Evolutionary conservation across 2,113 vertebrate genomes (phyloP).

Genomic region (Corvus hawaiiensis): DNA sequence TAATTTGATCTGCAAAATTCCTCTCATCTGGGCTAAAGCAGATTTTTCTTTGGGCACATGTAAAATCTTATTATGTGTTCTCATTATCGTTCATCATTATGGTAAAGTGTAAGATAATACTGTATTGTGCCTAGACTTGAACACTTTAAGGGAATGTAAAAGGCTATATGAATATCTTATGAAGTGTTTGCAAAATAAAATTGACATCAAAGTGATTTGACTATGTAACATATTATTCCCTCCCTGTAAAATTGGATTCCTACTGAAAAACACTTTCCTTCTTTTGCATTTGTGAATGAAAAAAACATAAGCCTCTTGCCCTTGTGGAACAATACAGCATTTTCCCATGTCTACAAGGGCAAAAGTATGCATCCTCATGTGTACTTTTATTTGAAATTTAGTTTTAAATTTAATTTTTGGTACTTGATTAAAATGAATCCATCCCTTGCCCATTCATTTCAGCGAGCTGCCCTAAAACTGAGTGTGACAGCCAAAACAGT

Average conservation of each 20-base stretch:
- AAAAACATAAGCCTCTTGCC: not conserved
- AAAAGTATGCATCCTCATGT: not conserved
- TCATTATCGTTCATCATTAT: constrained; percentile 45
- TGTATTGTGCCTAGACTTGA: constrained; percentile 25
- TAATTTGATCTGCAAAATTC: constrained; percentile 37
- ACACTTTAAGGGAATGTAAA: constrained; percentile 17
- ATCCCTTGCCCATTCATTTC: not conserved
- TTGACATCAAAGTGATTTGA: constrained; percentile 36
- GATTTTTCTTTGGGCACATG: constrained; percentile 38
- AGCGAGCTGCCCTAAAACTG: not conserved
- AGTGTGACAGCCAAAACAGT: not conserved
- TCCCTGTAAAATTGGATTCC: constrained; percentile 7
- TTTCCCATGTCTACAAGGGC: not conserved
- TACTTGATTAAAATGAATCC: not conserved
- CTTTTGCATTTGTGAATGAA: not conserved
- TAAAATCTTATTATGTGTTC: constrained; percentile 42
- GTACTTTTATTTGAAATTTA: not conserved
- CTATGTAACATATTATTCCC: not conserved
- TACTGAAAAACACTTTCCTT: not conserved
- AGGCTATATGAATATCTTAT: constrained; percentile 45
- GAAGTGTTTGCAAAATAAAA: constrained; percentile 50
- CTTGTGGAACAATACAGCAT: not conserved
- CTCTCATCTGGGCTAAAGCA: not conserved
- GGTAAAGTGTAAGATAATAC: constrained; percentile 44
- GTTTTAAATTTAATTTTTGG: not conserved